phyloP scores from a whole-genome alignment of 1,140 invertebrate genomes.

The Macrobrachium nipponense region DNA sequence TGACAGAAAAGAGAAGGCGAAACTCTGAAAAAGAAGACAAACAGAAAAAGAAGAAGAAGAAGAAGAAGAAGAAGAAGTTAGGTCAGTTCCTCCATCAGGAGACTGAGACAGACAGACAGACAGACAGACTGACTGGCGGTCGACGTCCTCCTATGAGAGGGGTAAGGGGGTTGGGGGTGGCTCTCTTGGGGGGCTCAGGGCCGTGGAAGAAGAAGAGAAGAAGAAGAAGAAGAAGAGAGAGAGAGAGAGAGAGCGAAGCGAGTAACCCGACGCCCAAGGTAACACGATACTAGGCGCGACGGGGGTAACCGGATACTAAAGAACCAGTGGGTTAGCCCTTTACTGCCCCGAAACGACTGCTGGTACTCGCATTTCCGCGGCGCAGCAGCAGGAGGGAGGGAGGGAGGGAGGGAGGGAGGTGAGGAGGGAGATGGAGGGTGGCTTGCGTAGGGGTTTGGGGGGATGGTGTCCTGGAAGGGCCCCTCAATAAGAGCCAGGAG shows the following conservation, averaged over 20 bases:
- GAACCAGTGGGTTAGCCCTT: constrained; percentile 52
- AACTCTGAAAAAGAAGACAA: not conserved
- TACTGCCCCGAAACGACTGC: constrained; percentile 45
- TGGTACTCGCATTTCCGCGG: constrained; percentile 15
- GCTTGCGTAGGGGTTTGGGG: no score
- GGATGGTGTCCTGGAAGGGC: no score
- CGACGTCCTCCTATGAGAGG: not conserved
- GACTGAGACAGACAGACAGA: no score
- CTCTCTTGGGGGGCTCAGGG: not conserved
- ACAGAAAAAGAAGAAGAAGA: no score
- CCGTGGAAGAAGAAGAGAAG: no score
- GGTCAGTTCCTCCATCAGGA: no score
- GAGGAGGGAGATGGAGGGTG: not conserved
- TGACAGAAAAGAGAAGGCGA: not conserved
- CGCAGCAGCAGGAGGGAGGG: not conserved
- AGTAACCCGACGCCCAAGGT: constrained; percentile 18
- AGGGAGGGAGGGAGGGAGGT: not conserved
- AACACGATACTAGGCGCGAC: constrained; percentile 28
- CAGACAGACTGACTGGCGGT: no score
- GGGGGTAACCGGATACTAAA: constrained; percentile 39
- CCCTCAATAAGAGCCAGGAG: no score
- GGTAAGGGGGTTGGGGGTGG: not conserved
- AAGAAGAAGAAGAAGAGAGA: not conserved
- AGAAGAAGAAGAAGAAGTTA: no score
- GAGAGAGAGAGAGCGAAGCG: constrained; percentile 19